phyloP scores from a whole-genome alignment of 2,113 vertebrate genomes.

The Gnathonemus echidnorhynchus region DNA sequence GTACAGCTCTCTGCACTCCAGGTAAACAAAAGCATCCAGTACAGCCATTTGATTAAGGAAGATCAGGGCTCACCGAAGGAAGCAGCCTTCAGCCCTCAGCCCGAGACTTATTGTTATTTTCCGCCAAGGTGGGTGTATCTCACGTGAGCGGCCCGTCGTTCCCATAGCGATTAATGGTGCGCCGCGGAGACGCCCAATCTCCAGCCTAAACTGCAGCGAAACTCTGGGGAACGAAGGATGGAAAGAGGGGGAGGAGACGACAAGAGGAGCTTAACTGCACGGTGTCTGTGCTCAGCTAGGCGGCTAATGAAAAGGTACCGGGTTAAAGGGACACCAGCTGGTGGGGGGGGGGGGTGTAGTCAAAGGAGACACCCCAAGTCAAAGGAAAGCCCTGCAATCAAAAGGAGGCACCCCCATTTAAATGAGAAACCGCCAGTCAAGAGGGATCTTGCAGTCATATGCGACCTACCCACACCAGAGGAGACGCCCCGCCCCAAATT shows the following conservation, averaged over 20 bases:
- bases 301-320: neutral
- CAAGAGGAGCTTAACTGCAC: neutral
- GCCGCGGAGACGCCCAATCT: neutral
- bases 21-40: neutral
- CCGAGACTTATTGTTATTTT: conserved; percentile 10
- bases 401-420: neutral
- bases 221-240: neutral
- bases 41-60: conserved; percentile 5
- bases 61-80: neutral
- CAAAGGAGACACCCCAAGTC: neutral
- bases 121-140: neutral
- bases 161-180: conserved; percentile 6
- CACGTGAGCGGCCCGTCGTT: neutral
- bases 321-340: neutral
- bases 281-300: neutral
- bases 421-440: neutral
- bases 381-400: neutral
- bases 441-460: neutral
- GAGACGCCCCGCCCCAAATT: neutral
- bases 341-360: neutral
- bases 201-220: neutral
- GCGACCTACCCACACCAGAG: neutral
- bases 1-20: neutral
- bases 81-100: neutral
- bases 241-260: neutral